Base-by-base conservation (phyloP, 2,888 invertebrate species). In the Amphipyra berbera region DNA sequence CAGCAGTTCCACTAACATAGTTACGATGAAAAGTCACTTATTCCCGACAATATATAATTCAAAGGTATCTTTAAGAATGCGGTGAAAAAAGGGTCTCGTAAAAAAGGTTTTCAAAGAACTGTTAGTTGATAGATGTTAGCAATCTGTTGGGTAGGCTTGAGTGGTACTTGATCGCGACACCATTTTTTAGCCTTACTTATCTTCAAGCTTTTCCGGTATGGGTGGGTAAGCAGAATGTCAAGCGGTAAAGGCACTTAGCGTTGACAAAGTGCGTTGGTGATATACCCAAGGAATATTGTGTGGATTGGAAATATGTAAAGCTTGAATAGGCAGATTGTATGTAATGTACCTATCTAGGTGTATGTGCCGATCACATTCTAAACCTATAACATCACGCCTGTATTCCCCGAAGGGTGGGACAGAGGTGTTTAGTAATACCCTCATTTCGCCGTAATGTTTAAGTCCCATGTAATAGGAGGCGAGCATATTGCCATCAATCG, bases 51-150 rank as follows among this genome's bases (percentile, higher is more conserved):
- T 62, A 57, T 62, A 57, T 66, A 48, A 55, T 60, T 67, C 59
- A 72, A 59, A 54, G 54, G 56, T 52, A 52, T 55, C 63, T 58
- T 75, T 52, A 57, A 56, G 49, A 45, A 59, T 50, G 46, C 48
- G 44, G 37, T 61, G 46, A 59, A 62, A 74, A 59, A 72, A 61
- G 62, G 61, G 56, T 60, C 55, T 48, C 67, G 53, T 62, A 50
- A 54, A 66, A 71, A 72, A 67, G 68, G 56, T 62, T 59, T 54
- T 68, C 68, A 61, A 72, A 59, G 58, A 59, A 62, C 54, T 61
- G 57, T 68, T 68, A 27, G 54, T 73, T 76, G 74, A 74, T 73
- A 54, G 54, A 74, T 74, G 74, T 56, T 42, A 13, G 63, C 68
- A 61, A 74, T 74, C 52, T 73, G 54, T 68, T 57, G 59, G 58